These are phyloP conservation scores for Manduca sexta DNA, from an alignment of 1,140 invertebrate species.

Conservation along the genomic window DNA sequence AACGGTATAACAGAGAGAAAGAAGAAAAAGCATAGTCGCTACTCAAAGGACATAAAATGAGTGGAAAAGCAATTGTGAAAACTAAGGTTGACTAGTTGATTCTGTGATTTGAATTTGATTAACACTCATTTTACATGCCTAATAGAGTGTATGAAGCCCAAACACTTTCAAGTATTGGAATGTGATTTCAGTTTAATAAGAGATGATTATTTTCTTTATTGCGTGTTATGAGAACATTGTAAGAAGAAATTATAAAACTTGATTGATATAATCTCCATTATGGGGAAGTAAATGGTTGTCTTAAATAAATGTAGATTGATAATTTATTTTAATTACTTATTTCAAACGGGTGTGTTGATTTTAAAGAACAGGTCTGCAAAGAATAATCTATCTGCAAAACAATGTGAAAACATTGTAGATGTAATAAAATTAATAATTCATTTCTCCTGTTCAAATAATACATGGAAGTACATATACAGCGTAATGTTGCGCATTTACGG, in stretches of 20 bases:
- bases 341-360: too few relatives aligned
- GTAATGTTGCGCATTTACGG: conserved; percentile 22
- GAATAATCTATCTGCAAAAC: too few relatives aligned
- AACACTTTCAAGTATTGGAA: conserved; percentile 25
- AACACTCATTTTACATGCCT: too few relatives aligned
- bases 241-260: conserved; percentile 13
- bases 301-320: neutral
- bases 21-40: conserved; percentile 87
- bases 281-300: neutral
- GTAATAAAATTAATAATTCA: conserved; percentile 11
- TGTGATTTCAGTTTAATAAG: conserved; percentile 31
- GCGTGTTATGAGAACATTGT: conserved; percentile 13
- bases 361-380: too few relatives aligned
- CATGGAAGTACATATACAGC: conserved; percentile 4
- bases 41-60: conserved; percentile 23
- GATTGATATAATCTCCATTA: conserved; percentile 20
- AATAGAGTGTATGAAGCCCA: neutral
- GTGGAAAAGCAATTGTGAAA: conserved; percentile 6
- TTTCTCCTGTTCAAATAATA: neutral
- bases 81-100: conserved; percentile 3
- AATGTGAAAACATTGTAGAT: neutral
- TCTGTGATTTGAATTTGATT: too few relatives aligned
- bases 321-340: too few relatives aligned
- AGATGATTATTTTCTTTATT: conserved; percentile 15
- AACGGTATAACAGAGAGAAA: conserved; percentile 93